A percentile compares a stretch with the other conserved stretches of the same genome.
Conservation (phyloP, 2,888 invertebrate species). For the Patella caerulea region DNA sequence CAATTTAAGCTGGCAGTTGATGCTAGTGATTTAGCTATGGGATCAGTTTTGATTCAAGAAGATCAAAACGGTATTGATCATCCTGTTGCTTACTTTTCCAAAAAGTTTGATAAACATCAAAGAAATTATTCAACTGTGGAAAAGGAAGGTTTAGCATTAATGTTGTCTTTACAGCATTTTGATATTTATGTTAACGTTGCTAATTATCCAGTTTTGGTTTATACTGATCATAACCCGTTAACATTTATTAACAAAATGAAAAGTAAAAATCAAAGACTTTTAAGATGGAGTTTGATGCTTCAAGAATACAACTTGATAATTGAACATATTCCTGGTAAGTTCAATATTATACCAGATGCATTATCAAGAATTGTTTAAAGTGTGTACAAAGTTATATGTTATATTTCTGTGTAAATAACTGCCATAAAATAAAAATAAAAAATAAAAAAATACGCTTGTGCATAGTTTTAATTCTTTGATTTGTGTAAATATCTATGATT, state of each 20-base stretch:
- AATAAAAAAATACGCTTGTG: too few species aligned
- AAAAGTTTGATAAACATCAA: conserved; percentile 38
- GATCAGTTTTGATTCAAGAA: conserved; percentile 42
- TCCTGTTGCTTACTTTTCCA: conserved; percentile 40
- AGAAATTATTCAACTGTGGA: conserved; percentile 40
- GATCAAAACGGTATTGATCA: conserved; percentile 35
- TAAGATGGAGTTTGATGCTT: conserved; percentile 34
- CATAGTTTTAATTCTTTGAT: too few species aligned
- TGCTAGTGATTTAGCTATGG: conserved; percentile 44
- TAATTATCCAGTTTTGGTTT: conserved; percentile 27
- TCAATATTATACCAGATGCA: conserved; percentile 29
- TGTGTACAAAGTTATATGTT: too few species aligned
- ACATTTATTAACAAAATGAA: conserved; percentile 37
- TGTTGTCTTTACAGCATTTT: conserved; percentile 41
- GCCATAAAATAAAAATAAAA: too few species aligned
- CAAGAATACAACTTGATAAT: conserved; percentile 35
- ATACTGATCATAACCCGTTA: conserved; percentile 41
- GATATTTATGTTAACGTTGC: conserved; percentile 30
- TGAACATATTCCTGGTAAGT: conserved; percentile 25
- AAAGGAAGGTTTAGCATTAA: conserved; percentile 39
- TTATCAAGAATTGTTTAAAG: neutral
- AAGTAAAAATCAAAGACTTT: conserved; percentile 30
- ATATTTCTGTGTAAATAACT: too few species aligned
- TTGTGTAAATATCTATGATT: too few species aligned
- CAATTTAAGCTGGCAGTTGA: conserved; percentile 41